These are phyloP conservation scores for Rhynchophorus ferrugineus DNA, from an alignment of 1,140 invertebrate species.

Conservation along the genomic window DNA sequence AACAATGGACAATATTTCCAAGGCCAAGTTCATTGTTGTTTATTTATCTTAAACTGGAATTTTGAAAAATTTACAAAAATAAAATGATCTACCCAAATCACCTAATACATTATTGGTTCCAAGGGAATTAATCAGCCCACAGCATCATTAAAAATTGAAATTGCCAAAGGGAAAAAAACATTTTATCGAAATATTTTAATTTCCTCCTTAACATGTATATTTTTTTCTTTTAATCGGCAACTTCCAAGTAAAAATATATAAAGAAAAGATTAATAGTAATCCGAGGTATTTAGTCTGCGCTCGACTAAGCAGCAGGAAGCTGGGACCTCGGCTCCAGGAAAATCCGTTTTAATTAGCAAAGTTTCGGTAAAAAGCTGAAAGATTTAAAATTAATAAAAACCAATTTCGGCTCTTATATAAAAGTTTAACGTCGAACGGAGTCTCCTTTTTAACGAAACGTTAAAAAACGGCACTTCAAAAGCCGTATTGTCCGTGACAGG, in stretches of 20 bases:
- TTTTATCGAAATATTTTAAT: too few relatives aligned
- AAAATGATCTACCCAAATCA: too few relatives aligned
- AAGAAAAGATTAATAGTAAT: not conserved
- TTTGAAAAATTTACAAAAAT: too few relatives aligned
- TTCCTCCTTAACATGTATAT: too few relatives aligned
- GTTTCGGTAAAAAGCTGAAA: constrained; percentile 19
- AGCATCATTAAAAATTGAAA: too few relatives aligned
- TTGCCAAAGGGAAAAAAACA: too few relatives aligned
- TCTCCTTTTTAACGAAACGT: constrained; percentile 13
- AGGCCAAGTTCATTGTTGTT: too few relatives aligned
- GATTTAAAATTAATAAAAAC: constrained; percentile 29
- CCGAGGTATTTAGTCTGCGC: not conserved
- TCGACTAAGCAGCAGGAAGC: not conserved
- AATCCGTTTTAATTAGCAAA: constrained; percentile 22
- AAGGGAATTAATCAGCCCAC: too few relatives aligned
- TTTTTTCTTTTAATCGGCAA: not conserved
- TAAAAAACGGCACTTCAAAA: constrained; percentile 31
- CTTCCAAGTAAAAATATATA: not conserved
- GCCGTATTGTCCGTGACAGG: constrained; percentile 36
- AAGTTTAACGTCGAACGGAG: constrained; percentile 10
- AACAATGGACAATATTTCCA: too few relatives aligned
- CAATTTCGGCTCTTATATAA: constrained; percentile 26
- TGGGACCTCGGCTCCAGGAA: not conserved
- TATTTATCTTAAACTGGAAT: too few relatives aligned
- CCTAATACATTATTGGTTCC: too few relatives aligned